Conservation (phyloP, 37 sponge, comb jelly and placozoan genomes). For the Haliclona indistincta region DNA sequence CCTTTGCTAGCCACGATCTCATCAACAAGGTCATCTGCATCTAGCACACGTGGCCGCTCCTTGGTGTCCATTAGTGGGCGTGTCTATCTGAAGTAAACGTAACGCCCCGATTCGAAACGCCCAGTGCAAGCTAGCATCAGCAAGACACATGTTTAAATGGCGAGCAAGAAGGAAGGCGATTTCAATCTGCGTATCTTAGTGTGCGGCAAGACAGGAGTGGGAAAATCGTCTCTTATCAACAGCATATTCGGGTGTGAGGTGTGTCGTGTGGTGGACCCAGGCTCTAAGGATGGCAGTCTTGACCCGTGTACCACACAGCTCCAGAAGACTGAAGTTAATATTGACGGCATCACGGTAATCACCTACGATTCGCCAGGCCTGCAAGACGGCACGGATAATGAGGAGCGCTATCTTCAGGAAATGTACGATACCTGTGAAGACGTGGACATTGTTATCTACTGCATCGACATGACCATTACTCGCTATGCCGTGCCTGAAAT, state of each 20-base stretch:
- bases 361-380: too few species aligned
- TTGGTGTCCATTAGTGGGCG: too few species aligned
- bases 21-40: slow-evolving; percentile 71
- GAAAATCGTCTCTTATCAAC: too few species aligned
- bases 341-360: not conserved
- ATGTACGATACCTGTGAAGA: slow-evolving; percentile 7
- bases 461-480: slow-evolving; percentile 13
- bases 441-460: slow-evolving; percentile 7
- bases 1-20: slow-evolving; percentile 75
- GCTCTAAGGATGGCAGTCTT: slow-evolving; percentile 1
- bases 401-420: too few species aligned
- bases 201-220: slow-evolving; percentile 11
- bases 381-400: too few species aligned
- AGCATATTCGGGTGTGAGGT: too few species aligned
- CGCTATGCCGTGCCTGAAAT: slow-evolving; percentile 3
- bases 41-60: slow-evolving; percentile 2
- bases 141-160: too few species aligned
- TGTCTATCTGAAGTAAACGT: too few species aligned
- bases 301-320: not conserved
- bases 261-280: too few species aligned
- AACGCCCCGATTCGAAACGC: too few species aligned
- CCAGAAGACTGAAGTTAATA: not conserved
- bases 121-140: too few species aligned
- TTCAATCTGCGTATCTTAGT: not conserved
- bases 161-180: too few species aligned